Base-by-base conservation (phyloP, 1,140 invertebrate genomes). In the Sesamia nonagrioides region DNA sequence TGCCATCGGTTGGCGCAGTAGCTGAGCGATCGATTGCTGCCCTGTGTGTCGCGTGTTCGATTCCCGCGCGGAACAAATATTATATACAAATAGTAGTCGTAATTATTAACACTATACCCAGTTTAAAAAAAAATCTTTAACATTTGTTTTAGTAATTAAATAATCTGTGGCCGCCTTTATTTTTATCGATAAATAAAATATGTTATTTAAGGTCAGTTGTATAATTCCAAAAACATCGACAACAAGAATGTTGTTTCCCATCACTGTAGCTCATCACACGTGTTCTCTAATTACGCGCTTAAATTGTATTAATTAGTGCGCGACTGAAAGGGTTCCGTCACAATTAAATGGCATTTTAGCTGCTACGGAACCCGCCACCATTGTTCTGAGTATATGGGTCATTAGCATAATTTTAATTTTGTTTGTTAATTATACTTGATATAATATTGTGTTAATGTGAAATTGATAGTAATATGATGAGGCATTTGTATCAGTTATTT, bases 291-390 rank as follows among this genome's bases (percentile, higher is more conserved):
- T 92, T 90, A 92, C 89, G 82, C 88, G 90, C 81, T 89, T 87
- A 92, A 89, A 94, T 94, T 94, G 91, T 88, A 90, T 94, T 94
- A 92, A 94, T 94, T 92, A 92, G 85, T 85, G 84, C 86, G 88
- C 88, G 86, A 78, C 88, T 86, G 81, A 91, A 93, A 93, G 92
- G 92, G 92, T 93, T 92, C 87, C 86, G 85, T 86, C 81, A 33
- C 40, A 90, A 90, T 90, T 88, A 88, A 90, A 86, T 84, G 86
- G 75, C 83, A 86, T 84, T 88, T 83, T 82, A 82, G 74, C 66
- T 78, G 77, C 58, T 75, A 60, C 58, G 81, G 33, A 72, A 81
- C 81, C 66, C 75, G 40, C 63, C 78, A 61, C 76, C 77, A 84
- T 83, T 80, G 82, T 79, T 77, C 75, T 52, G 61, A 40, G 33